Base-by-base conservation (phyloP, 2,888 invertebrate genomes). In the Eueremaeus valkanovi region DNA sequence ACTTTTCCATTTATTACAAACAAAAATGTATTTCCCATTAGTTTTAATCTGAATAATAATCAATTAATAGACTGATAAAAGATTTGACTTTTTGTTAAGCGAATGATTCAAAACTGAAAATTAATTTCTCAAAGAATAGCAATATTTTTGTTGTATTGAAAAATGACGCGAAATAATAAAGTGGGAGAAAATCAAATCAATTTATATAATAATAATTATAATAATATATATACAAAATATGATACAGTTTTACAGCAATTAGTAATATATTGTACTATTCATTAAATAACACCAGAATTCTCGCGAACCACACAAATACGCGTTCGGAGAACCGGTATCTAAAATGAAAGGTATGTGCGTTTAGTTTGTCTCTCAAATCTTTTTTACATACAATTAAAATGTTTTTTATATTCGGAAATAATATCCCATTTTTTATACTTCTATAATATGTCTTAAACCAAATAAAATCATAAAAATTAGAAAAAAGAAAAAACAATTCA, bases 151-250 rank as follows among this genome's bases (percentile, higher is more conserved):
- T 36, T 36, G 36, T 36, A 11, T 36, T 36, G 36, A 36, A 11
- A 36, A 11, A 11, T 36, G 11, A 36, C 11, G 36, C 11, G 36
- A 36, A 11, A 36, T 8, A 36, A 36, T 36, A 11, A 36, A 36
- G 11, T 36, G 36, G 11, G 36, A 36, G 11, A 36, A 36, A 36
- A 36, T 36, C 36, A 36, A 36, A 36, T 36, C 36, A 36, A 36
- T 36, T 8, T 11, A 11, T 11, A 45, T 45, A 45, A 11, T 45
- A 45, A 45, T 45, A 45, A 45, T 45, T 13, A 45, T 45, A 13
- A 45, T 45, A 45, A 45, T 45, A 45, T 45, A 45, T 45, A 45
- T 45, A 45, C 45, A 45, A 45, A 45, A 45, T 45, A 45, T 45
- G 45, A 18, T 45, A 45, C 16, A 45, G n/a, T 45, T 45, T 45